Conservation (phyloP, 2,888 invertebrate species). For the Teinopalpus imperialis region DNA sequence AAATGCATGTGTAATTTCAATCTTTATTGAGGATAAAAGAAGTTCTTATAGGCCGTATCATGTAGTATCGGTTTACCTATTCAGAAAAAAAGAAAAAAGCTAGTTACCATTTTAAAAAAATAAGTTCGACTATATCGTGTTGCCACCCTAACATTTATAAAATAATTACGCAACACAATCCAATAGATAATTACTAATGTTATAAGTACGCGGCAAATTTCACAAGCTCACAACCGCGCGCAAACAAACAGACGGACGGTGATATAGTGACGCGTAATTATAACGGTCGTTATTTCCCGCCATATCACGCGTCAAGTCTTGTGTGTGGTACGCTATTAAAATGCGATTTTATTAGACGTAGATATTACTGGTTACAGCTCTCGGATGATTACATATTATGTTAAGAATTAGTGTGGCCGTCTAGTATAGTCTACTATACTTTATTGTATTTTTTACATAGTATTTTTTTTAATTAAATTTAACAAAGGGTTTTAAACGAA, state of each 20-base stretch:
- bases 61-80: too few relatives aligned
- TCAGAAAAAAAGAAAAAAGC: too few relatives aligned
- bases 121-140: slow-evolving; percentile 4
- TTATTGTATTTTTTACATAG: too few relatives aligned
- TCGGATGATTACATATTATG: slow-evolving; percentile 2
- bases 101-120: too few relatives aligned
- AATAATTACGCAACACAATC: neutral
- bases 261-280: slow-evolving; percentile 3
- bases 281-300: neutral
- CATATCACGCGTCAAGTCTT: neutral
- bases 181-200: slow-evolving; percentile 1
- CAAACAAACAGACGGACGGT: slow-evolving; percentile 5
- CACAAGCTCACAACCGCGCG: slow-evolving; percentile 4
- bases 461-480: too few relatives aligned
- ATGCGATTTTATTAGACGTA: slow-evolving; percentile 10
- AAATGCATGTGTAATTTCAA: too few relatives aligned
- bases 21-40: too few relatives aligned
- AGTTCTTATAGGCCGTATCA: too few relatives aligned
- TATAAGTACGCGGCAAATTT: slow-evolving; percentile 4
- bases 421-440: too few relatives aligned
- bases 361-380: neutral
- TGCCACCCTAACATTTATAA: neutral
- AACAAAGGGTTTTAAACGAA: too few relatives aligned
- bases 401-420: neutral
- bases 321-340: slow-evolving; percentile 7